Base-by-base conservation (phyloP, 2,113 vertebrate species). In the Variabilichromis moorii region DNA sequence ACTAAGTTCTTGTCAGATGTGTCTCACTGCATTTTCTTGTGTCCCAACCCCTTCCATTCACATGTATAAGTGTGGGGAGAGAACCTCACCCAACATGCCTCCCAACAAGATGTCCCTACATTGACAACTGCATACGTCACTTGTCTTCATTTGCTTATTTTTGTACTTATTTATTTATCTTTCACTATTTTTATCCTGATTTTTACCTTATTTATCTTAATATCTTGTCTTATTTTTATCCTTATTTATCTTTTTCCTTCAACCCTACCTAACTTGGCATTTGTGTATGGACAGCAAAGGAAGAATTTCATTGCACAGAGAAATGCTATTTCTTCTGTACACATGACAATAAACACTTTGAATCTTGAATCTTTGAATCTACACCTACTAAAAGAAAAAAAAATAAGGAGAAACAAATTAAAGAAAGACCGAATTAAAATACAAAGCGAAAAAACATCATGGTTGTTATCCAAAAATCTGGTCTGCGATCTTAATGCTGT, bases 401-500 rank as follows among this genome's bases (percentile, higher is more conserved):
- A 1, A 57, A 13, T 4, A 63, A 12, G 3, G 1, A 12, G 6
- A 68, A 68, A 68, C 3, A 2, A 37, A 68, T 13, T 13, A 40
- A 68, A 40, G 59, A 63, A 63, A 63, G 31, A 35, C 9, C 1
- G 0, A 63, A 19, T 33, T 35, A 63, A 63, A 63, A 35, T 35
- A 40, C 63, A 68, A 68, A 21, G 19, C 7, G 1, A 68, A 45
- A 42, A 12, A 42, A 42, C 1, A 66, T n/a, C 0, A 26, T 14
- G 21, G 13, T 73, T 73, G 66, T 42, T 26, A 7, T 73, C 4
- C 13, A 4, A 26, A 40, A 42, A 1, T 11, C 9, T 45, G 24
- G 14, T 26, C 40, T 47, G 4, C 6, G 0, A 3, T 0, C 14
- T 28, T 47, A 28, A 17, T 28, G 21, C 24, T 76, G 40, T 47